Base-by-base conservation (phyloP, 2,888 invertebrate species). In the Hololepta plana region DNA sequence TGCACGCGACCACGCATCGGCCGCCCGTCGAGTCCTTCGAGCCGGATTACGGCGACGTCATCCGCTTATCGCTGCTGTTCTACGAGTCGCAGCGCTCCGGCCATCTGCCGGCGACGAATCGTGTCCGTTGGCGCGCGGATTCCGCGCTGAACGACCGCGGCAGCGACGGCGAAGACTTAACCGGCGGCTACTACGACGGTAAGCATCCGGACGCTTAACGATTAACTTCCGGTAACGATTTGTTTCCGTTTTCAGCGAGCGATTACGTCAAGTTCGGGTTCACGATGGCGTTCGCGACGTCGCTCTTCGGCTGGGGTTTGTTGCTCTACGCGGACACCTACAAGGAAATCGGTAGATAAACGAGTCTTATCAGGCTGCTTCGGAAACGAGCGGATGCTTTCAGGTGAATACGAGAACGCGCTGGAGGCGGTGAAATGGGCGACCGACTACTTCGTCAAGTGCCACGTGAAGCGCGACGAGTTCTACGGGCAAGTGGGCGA, bases 101-200 rank as follows among this genome's bases (percentile, higher is more conserved):
- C 8, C 53, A 49, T 28, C 47, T 66, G 8, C 61, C 62, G 1
- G 35, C 44, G 9, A 48, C 54, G 32, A 62, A 60, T 39, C 45
- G 63, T 17, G 55, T 66, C 28, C 38, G 50, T 9, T 66, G 64
- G 64, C 45, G 65, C 29, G 53, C 54, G 2, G 62, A 66, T 44
- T 64, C 64, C 0, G 64, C 61, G 3, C 40, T 64, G 12, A 35
- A 48, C 5, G 66, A 67, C 38, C 44, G 43, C 10, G 61, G 61
- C 2, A 35, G 42, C 9, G 48, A 57, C 32, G 62, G 60, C 11
- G 60, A 62, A 36, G 64, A 66, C 36, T 45, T 66, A 19, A 59
- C 57, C 19, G 64, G 64, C 17, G 66, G 66, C 15, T 65, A 64
- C 38, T 65, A 64, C 37, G 64, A 64, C 38, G 64, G 64, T 65